Conservation (phyloP, 2,888 invertebrate species). For the Ditylenchus weischeri region DNA sequence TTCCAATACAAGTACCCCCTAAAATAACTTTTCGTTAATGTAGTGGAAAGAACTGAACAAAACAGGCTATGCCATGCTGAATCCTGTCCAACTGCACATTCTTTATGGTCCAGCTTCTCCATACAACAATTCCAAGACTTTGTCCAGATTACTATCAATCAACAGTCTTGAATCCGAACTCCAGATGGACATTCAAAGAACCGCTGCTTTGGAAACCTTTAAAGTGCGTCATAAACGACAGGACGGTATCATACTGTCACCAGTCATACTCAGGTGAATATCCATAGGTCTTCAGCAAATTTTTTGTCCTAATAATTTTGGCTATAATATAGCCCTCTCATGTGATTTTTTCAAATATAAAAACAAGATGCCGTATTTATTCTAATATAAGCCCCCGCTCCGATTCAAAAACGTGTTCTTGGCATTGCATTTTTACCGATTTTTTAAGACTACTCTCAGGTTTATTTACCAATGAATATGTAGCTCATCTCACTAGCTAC, state of each 20-base stretch:
- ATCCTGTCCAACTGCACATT: constrained; percentile 43
- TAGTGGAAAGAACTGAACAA: constrained; percentile 44
- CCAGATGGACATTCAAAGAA: constrained; percentile 23
- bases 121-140: constrained; percentile 37
- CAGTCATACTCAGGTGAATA: not conserved
- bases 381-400: too few species aligned
- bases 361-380: too few species aligned
- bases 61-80: constrained; percentile 47
- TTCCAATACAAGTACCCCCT: not conserved
- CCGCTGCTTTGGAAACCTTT: constrained; percentile 16
- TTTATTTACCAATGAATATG: too few species aligned
- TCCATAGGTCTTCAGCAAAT: too few species aligned
- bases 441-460: too few species aligned
- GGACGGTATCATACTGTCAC: constrained; percentile 1
- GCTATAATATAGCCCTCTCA: too few species aligned
- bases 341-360: too few species aligned
- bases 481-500: too few species aligned
- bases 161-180: constrained; percentile 22
- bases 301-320: too few species aligned
- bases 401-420: too few species aligned
- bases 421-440: too few species aligned
- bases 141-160: constrained; percentile 20
- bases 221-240: constrained; percentile 10
- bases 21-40: not conserved
- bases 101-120: constrained; percentile 51